phyloP scores from a whole-genome alignment of 2,888 invertebrate genomes.

The Ormyrus pomaceus region DNA sequence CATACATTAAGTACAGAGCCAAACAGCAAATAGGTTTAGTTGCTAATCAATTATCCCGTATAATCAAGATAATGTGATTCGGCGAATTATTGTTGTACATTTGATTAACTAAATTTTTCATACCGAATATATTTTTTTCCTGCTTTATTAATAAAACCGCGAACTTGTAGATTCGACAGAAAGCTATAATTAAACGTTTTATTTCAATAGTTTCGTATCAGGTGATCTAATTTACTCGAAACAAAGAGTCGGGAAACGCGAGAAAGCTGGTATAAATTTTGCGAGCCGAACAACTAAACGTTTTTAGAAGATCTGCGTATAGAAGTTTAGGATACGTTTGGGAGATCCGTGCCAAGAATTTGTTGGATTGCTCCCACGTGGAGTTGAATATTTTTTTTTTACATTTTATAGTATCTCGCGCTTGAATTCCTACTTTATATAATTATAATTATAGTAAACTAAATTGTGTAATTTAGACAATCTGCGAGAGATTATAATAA shows the following conservation, averaged over 20 bases:
- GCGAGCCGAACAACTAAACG: background rate
- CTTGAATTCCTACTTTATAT: too few species aligned
- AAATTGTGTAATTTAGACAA: too few species aligned
- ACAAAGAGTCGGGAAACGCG: too few species aligned
- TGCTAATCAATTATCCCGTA: background rate
- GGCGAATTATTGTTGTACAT: background rate
- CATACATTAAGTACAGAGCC: background rate
- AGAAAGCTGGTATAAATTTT: background rate
- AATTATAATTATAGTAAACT: too few species aligned
- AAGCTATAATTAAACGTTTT: background rate
- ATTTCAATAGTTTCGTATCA: background rate
- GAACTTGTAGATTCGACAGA: too few species aligned
- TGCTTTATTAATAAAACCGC: too few species aligned
- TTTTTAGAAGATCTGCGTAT: background rate
- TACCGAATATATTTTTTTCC: too few species aligned
- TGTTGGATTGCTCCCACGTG: slow-evolving; percentile 10
- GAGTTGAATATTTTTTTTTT: background rate
- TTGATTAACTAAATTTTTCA: too few species aligned
- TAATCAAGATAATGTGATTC: background rate
- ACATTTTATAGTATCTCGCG: too few species aligned
- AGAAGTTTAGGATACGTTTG: slow-evolving; percentile 7
- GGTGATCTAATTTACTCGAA: too few species aligned
- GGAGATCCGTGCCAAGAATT: slow-evolving; percentile 33
- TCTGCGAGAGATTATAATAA: too few species aligned
- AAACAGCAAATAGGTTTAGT: background rate